These are phyloP conservation scores for Bombus terrestris DNA, from an alignment of 1,140 invertebrate species.

Conservation along the genomic window DNA sequence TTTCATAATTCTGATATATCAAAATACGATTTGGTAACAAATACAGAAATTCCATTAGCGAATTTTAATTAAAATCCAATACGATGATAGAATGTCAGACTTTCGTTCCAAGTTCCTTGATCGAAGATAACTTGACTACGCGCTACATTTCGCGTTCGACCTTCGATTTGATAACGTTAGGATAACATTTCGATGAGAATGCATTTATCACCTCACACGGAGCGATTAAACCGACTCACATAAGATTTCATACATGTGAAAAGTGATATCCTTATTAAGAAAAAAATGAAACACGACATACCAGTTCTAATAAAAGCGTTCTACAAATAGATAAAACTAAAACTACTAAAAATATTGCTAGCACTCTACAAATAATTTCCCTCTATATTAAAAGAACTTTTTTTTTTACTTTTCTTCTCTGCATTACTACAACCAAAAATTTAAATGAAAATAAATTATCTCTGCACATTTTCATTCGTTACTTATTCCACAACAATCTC, in stretches of 20 bases:
- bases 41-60: background rate
- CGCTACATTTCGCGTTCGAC: constrained; percentile 39
- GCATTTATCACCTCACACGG: constrained; percentile 18
- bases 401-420: no score
- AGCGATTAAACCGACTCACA: background rate
- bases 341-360: no score
- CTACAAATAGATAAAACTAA: no score
- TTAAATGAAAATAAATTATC: background rate
- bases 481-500: background rate
- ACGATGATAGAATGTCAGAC: background rate
- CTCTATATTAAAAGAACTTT: no score
- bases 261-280: background rate
- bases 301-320: no score
- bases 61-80: constrained; percentile 4
- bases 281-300: background rate
- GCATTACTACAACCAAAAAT: background rate
- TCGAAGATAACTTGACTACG: constrained; percentile 41
- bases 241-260: background rate
- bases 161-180: constrained; percentile 49
- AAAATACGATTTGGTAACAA: background rate
- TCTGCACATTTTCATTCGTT: background rate
- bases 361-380: no score
- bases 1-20: background rate
- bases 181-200: constrained; percentile 34
- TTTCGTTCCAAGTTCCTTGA: constrained; percentile 46